phyloP scores from a whole-genome alignment of 2,113 vertebrate species.

The Tricholaema leucomelas region DNA sequence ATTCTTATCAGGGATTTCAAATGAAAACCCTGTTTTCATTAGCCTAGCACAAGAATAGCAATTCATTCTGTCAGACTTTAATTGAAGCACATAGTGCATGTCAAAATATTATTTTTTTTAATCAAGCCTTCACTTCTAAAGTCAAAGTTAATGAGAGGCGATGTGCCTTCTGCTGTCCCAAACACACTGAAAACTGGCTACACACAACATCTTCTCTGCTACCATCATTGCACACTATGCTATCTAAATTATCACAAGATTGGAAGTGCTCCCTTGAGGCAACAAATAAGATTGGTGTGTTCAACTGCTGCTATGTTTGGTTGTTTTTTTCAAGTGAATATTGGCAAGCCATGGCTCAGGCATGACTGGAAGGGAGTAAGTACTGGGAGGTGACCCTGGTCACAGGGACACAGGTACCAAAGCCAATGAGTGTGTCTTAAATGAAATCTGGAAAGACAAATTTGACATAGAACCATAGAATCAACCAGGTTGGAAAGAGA shows the following conservation, averaged over 20 bases:
- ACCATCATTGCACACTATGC: not conserved
- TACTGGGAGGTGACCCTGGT: not conserved
- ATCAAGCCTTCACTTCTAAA: constrained; percentile 40
- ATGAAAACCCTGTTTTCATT: constrained; percentile 61
- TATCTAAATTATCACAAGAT: not conserved
- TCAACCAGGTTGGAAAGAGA: too few relatives aligned
- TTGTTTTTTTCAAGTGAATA: not conserved
- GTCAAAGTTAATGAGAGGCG: constrained; percentile 12
- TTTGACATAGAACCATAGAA: too few relatives aligned
- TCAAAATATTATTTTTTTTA: constrained; percentile 52
- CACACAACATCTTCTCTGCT: not conserved
- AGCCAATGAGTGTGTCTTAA: not conserved
- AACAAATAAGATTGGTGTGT: not conserved
- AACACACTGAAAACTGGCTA: not conserved
- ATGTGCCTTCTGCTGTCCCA: not conserved
- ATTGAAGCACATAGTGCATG: constrained; percentile 30
- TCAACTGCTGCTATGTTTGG: not conserved
- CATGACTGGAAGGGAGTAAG: not conserved
- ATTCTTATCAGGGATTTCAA: constrained; percentile 48
- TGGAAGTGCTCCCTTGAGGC: not conserved
- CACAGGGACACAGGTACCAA: not conserved
- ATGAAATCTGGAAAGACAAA: not conserved
- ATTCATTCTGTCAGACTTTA: constrained; percentile 57
- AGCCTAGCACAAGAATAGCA: constrained; percentile 35
- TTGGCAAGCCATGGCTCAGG: not conserved